Evolutionary conservation across 1,140 invertebrate genomes (phyloP), one percentile per base, ranked within the genome.

Genomic region (Elymnias hypermnestra): DNA sequence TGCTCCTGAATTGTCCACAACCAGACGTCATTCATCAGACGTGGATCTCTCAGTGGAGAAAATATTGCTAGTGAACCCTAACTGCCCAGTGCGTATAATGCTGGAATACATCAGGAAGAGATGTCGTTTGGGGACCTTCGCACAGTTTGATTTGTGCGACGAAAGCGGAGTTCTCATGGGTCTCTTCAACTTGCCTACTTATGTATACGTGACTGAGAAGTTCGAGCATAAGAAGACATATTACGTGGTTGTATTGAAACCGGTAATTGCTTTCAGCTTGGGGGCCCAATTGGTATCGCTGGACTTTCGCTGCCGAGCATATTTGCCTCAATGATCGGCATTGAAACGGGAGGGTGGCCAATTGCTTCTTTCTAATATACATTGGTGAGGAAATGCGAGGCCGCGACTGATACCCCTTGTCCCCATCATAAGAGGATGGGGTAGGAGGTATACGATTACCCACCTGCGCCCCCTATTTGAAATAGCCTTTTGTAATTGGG

Each of bases 41-140:
- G 13, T 13, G 0, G 75, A 79, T 31, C 6, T 53, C 0, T 60
- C 71, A 0, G 37, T 65, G 2, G 79, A 83, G 35, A 78, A 72
- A 39, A 62, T 54, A 0, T 33, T 83, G 5, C 39, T 83, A 3
- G 68, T 82, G 0, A 81, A 82, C 53, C 73, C 77, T 0, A 58
- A 72, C 5, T 82, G 79, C 14, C 72, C 58, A 0, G 67, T 82
- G 3, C 45, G 75, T 21, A 64, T 79, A 3, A 79, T 83, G 70
- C 26, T 83, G 37, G 79, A 83, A 44, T 83, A 75, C 13, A 79
- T 83, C 5, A 43, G 79, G 36, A 75, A 69, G 53, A 67, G 63
- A 28, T 83, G 76, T 44, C 61, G 53, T 22, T 41, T 83, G 1
- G 79, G 63, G 0, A 44, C 44, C 0, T 78, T 57, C 53, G 70